Conservation (phyloP, 2,888 invertebrate genomes). For the Oligia fasciuncula region DNA sequence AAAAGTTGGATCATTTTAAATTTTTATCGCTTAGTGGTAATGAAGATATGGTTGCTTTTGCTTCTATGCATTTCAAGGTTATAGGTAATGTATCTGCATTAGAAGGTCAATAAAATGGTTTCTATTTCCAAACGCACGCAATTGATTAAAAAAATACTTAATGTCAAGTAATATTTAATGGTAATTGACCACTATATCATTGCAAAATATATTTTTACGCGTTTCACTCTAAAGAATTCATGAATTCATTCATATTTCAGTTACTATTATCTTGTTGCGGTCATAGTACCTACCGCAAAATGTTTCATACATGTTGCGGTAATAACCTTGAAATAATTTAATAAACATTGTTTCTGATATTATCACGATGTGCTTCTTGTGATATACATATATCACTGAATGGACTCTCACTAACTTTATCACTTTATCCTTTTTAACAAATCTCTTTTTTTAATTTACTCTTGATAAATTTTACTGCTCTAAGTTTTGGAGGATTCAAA, state of each 20-base stretch:
- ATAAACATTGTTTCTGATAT: neutral
- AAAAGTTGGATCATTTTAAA: slow-evolving; percentile 49
- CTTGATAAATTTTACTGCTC: neutral
- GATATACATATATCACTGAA: neutral
- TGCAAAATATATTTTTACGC: slow-evolving; percentile 15
- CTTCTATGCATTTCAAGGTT: slow-evolving; percentile 27
- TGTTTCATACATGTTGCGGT: too few relatives aligned
- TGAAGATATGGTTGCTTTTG: slow-evolving; percentile 27
- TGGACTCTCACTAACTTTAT: neutral
- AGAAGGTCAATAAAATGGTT: slow-evolving; percentile 15
- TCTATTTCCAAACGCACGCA: slow-evolving; percentile 1
- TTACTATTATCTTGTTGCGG: slow-evolving; percentile 6
- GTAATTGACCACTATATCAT: slow-evolving; percentile 3
- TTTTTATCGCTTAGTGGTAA: slow-evolving; percentile 47
- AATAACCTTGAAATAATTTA: slow-evolving; percentile 18
- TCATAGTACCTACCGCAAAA: slow-evolving; percentile 15
- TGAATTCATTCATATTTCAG: slow-evolving; percentile 32
- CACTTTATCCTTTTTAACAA: neutral
- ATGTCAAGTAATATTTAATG: slow-evolving; percentile 27
- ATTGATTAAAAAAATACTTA: slow-evolving; percentile 26
- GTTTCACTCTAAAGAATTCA: slow-evolving; percentile 14
- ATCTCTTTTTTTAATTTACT: neutral
- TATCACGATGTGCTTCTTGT: neutral
- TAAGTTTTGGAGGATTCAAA: neutral
- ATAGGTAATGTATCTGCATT: slow-evolving; percentile 9